Base-by-base conservation (phyloP, 2,888 invertebrate genomes). In the Agapetus fuscipes region DNA sequence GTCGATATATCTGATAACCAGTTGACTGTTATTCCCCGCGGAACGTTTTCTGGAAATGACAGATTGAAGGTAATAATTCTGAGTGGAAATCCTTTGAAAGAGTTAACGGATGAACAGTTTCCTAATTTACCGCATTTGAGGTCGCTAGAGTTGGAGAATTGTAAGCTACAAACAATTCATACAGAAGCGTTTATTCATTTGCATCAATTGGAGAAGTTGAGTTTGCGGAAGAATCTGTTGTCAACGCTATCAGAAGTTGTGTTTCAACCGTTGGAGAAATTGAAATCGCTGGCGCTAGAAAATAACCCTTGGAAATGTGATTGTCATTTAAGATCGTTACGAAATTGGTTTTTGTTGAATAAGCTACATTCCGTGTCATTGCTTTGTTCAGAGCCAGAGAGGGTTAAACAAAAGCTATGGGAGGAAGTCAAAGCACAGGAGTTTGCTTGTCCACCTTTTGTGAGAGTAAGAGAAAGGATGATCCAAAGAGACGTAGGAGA, bases 291-390 rank as follows among this genome's bases (percentile, higher is more conserved):
- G 24, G 77, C 80, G 7, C 60, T 91, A 35, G 85, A 88, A 49
- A 83, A 83, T 26, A 93, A 93, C 60, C 88, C 85, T 3, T 93
- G 91, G 91, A 75, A 76, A 55, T 93, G 93, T 60, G 89, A 93
- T 58, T 93, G 93, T 60, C 77, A 83, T 48, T 62, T 93, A 40
- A 75, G 88, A 35, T 82, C 82, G 41, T 85, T 91, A 52, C 77
- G 89, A 41, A 79, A 79, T 50, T 90, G 90, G 88, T 80, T 88
- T 56, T 71, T 88, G 35, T 72, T 78, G 35, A 81, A 80, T 52
- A 87, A 85, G 52, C 67, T 91, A 35, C 80, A 82, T 44, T 82
- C 84, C 7, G 76, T 81, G 48, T 76, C 84, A 28, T 71, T 89
- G 50, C 69, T 75, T 35, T 87, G 87, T 54, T 75, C 75, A n/a